Percentiles rank a stretch among this genome's conserved stretches.
Conservation (phyloP, 2,113 vertebrate genomes). For the Anas platyrhynchos region DNA sequence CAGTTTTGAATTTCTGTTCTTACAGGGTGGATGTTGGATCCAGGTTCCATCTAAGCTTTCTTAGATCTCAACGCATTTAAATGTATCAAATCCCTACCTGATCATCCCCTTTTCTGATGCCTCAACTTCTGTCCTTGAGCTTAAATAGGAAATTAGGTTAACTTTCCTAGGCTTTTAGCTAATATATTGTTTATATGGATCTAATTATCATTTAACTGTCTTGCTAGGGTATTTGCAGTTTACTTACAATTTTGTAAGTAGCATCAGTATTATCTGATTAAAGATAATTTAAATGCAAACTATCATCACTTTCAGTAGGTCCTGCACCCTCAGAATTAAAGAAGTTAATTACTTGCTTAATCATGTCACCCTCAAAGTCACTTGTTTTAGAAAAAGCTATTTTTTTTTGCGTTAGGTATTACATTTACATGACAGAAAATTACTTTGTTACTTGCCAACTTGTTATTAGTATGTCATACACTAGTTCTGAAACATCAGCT, state of each 20-base stretch:
- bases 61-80: not conserved
- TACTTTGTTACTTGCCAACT: not conserved
- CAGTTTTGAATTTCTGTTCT: not conserved
- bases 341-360: not conserved
- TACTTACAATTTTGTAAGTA: not conserved
- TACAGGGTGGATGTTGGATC: not conserved
- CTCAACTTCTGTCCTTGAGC: not conserved
- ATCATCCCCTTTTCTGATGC: not conserved
- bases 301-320: not conserved
- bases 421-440: not conserved
- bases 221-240: not conserved
- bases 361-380: not conserved
- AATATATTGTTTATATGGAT: not conserved
- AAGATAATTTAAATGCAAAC: not conserved
- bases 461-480: not conserved
- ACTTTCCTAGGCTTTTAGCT: not conserved
- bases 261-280: not conserved
- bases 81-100: not conserved
- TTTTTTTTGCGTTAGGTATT: constrained; percentile 14
- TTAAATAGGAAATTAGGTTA: not conserved
- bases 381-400: not conserved
- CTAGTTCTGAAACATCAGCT: not conserved
- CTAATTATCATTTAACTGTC: not conserved
- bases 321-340: not conserved
- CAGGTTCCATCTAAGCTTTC: not conserved